Conservation (phyloP, 2,888 invertebrate genomes). For the Drosophila mulleri region DNA sequence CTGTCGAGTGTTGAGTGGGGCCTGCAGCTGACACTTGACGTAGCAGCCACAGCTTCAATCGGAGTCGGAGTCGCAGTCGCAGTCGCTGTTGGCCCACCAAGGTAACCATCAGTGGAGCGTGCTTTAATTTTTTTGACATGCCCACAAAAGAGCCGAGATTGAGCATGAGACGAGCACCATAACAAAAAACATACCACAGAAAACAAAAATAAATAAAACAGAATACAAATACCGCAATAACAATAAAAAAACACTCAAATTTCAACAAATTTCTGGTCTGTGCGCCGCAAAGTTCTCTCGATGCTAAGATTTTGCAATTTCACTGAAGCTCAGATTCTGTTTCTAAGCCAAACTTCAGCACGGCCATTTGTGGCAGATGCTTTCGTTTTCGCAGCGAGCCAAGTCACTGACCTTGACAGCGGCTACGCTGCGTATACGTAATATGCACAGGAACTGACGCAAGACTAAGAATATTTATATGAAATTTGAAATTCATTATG, state of each 20-base stretch:
- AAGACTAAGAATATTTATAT: not conserved
- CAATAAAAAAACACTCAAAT: constrained; percentile 15
- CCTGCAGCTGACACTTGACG: constrained; percentile 57
- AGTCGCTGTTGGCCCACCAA: constrained; percentile 54
- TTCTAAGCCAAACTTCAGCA: not conserved
- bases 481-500: not conserved
- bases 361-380: constrained; percentile 30
- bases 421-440: constrained; percentile 38
- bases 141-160: constrained; percentile 36
- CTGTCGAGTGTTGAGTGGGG: constrained; percentile 17
- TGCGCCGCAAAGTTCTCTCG: constrained; percentile 37
- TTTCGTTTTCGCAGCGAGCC: constrained; percentile 37
- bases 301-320: constrained; percentile 53
- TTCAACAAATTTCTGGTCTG: constrained; percentile 54
- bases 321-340: constrained; percentile 16
- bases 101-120: constrained; percentile 63
- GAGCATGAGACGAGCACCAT: constrained; percentile 36
- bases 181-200: not conserved
- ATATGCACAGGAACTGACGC: constrained; percentile 1
- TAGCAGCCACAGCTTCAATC: constrained; percentile 22
- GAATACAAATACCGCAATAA: not conserved
- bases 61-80: not conserved
- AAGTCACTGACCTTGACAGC: constrained; percentile 39
- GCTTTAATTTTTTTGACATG: constrained; percentile 45
- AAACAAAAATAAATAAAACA: too few relatives aligned